Conservation (phyloP, 2,797 vertebrate species). For the Sebastes hopkinsi region DNA sequence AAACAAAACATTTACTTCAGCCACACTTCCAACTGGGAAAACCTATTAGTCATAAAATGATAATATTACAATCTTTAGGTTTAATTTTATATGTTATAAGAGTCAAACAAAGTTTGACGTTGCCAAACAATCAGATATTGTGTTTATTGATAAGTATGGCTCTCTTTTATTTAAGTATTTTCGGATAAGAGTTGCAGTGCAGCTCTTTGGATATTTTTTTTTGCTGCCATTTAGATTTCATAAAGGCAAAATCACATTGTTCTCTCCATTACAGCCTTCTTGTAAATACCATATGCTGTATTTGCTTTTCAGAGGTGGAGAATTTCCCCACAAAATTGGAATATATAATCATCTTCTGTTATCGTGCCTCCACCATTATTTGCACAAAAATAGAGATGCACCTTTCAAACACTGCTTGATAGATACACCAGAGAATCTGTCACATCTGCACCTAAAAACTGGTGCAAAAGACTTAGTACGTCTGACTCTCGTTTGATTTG, state of each 20-base stretch:
- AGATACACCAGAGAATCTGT: not conserved
- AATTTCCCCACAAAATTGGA: not conserved
- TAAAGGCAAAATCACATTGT: no score
- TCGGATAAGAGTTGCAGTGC: no score
- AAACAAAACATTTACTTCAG: no score
- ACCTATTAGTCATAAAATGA: not conserved
- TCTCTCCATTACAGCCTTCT: not conserved
- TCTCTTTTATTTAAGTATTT: not conserved
- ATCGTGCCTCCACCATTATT: not conserved
- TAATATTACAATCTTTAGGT: not conserved
- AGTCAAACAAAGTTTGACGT: not conserved
- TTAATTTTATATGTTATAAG: not conserved
- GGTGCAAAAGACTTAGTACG: not conserved
- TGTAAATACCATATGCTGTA: not conserved
- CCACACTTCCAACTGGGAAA: not conserved
- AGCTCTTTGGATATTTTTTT: no score
- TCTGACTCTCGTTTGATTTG: not conserved
- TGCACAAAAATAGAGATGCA: not conserved
- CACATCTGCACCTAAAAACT: not conserved
- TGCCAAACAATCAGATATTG: not conserved
- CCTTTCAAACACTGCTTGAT: not conserved
- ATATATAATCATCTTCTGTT: not conserved
- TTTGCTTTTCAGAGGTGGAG: not conserved
- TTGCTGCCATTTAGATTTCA: no score
- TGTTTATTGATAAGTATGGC: fast-evolving